A percentile compares a stretch with the other conserved stretches of the same genome.
Conservation (phyloP, 2,113 vertebrate species). For the Atractosteus spatula region DNA sequence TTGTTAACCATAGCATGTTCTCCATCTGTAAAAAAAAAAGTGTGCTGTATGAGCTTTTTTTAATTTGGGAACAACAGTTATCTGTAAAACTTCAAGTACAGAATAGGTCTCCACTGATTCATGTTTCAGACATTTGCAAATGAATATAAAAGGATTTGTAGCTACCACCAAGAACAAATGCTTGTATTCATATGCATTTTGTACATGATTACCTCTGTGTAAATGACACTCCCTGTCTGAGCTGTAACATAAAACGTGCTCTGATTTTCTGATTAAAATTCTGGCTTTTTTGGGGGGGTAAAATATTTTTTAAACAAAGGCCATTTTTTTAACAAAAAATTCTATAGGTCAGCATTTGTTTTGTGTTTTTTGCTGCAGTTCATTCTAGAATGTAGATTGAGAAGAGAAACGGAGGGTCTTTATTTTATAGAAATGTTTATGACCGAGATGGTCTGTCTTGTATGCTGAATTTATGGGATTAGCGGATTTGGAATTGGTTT, state of each 20-base stretch:
- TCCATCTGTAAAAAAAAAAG: not conserved
- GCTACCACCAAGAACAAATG: not conserved
- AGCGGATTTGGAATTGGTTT: not conserved
- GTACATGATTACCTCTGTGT: slow-evolving; percentile 1
- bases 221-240: slow-evolving; percentile 9
- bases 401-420: slow-evolving; percentile 10
- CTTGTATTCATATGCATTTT: slow-evolving; percentile 14
- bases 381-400: slow-evolving; percentile 20
- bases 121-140: slow-evolving; percentile 9
- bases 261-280: slow-evolving; percentile 6
- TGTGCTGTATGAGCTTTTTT: not conserved
- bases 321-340: slow-evolving; percentile 23
- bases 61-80: no score
- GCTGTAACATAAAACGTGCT: not conserved
- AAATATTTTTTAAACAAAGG: not conserved
- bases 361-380: slow-evolving; percentile 20
- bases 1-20: not conserved
- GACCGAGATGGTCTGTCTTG: slow-evolving; percentile 12
- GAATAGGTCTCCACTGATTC: slow-evolving; percentile 2
- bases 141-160: slow-evolving; percentile 1
- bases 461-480: not conserved
- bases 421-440: not conserved
- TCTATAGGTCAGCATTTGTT: slow-evolving; percentile 19
- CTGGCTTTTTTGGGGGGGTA: not conserved
- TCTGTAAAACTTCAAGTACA: not conserved